Evolutionary conservation across 2,888 invertebrate species (phyloP).

Genomic region (Palloptera scutellata): DNA sequence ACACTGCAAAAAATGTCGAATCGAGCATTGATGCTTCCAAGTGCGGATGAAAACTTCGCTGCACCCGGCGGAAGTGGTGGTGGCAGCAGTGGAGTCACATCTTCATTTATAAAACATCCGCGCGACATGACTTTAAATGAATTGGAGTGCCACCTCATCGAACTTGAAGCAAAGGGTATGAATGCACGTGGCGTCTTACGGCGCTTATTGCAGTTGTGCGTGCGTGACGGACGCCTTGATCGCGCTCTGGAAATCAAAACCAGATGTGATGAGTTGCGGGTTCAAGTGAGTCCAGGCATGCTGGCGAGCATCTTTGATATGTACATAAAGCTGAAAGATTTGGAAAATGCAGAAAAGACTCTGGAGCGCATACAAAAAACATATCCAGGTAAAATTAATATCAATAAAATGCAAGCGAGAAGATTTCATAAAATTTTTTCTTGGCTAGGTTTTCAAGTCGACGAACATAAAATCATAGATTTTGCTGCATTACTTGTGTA

Average conservation of each 20-base stretch:
- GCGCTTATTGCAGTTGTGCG: conserved; percentile 69
- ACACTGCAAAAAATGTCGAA: conserved; percentile 62
- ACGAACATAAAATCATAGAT: conserved; percentile 73
- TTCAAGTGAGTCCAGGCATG: conserved; percentile 73
- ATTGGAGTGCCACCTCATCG: conserved; percentile 71
- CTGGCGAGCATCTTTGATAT: conserved; percentile 71
- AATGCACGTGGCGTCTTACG: conserved; percentile 74
- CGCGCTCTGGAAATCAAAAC: conserved; percentile 68
- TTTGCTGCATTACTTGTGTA: conserved; percentile 70
- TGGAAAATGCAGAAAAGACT: conserved; percentile 67
- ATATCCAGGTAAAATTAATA: conserved; percentile 61
- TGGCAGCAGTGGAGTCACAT: conserved; percentile 8
- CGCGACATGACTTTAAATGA: conserved; percentile 71
- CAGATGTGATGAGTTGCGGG: conserved; percentile 67
- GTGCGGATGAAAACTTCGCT: conserved; percentile 51
- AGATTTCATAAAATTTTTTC: neutral
- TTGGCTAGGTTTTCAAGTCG: conserved; percentile 67
- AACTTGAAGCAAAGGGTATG: conserved; percentile 73
- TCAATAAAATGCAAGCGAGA: neutral
- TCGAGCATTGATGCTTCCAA: conserved; percentile 53
- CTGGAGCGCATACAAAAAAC: conserved; percentile 67
- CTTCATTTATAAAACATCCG: conserved; percentile 66
- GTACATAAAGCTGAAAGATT: conserved; percentile 68
- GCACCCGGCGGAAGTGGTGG: conserved; percentile 41
- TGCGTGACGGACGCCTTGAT: conserved; percentile 67